Percentiles rank a stretch among this genome's conserved stretches.
These are phyloP conservation scores for Eristalis tenax DNA, from an alignment of 2,888 invertebrate genomes.

Conservation along the genomic window DNA sequence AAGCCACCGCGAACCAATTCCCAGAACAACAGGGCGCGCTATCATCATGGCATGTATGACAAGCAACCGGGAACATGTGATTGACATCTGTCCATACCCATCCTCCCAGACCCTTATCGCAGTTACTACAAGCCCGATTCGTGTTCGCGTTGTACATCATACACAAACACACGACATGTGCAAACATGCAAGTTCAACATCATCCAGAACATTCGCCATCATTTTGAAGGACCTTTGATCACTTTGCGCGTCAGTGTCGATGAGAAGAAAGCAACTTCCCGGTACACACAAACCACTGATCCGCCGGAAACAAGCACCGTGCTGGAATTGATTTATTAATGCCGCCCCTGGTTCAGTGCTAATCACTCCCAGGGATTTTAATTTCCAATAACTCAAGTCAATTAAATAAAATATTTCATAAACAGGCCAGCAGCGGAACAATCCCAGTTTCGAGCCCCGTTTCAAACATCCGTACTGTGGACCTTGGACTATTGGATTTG, in stretches of 20 bases:
- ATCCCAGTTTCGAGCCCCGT: neutral
- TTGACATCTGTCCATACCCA: neutral
- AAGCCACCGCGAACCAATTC: too few species aligned
- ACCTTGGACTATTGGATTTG: conserved; percentile 23
- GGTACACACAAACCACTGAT: neutral
- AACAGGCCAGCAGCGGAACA: neutral
- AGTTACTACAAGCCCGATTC: neutral
- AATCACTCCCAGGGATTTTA: conserved; percentile 57
- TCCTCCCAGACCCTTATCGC: neutral
- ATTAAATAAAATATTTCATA: conserved; percentile 55
- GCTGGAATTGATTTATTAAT: conserved; percentile 31
- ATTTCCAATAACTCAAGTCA: conserved; percentile 59
- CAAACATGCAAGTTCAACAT: neutral
- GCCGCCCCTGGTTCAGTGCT: neutral
- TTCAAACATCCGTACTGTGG: conserved; percentile 4
- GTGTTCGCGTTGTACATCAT: neutral
- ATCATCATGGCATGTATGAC: neutral
- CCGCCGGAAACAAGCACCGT: neutral
- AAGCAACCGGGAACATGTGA: neutral
- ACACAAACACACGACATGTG: neutral
- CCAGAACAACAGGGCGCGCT: neutral
- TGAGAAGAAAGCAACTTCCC: neutral
- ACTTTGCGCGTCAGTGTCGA: neutral
- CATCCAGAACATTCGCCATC: neutral
- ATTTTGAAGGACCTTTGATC: neutral